Base-by-base conservation (phyloP, 2,888 invertebrate genomes). In the Plagodis pulveraria region DNA sequence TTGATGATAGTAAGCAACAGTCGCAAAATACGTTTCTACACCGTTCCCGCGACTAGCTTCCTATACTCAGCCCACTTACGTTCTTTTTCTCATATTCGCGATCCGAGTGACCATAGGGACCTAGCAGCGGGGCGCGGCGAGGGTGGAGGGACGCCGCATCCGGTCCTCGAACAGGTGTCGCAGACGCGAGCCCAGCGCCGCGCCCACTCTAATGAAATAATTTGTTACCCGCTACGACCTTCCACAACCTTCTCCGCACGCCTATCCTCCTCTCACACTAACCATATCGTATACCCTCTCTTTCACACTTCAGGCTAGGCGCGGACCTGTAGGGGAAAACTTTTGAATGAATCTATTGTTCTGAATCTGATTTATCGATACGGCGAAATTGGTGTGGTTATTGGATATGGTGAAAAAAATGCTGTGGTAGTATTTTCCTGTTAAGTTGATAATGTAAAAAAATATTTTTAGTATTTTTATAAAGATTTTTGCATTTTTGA, bases 121-220 rank as follows among this genome's bases (percentile, higher is more conserved):
- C 66, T 64, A 45, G 12, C 58, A 35, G 48, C 65, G 60, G 65
- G 66, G 73, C 65, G 50, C 64, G 35, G 57, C 11, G 73, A 62
- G 71, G 74, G 65, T 63, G 71, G 84, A 73, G 84, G 81, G 79
- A 73, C 66, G 80, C 64, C 80, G 86, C 73, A 89, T 91, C 91
- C 91, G 91, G 91, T 89, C 87, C 77, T 72, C 71, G 73, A 84
- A 89, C 91, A 91, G 89, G 91, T 89, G 91, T 86, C 81, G 70
- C 48, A 71, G 74, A 81, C 80, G 78, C 80, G 77, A 65, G 67
- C 69, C 49, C 64, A 59, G 56, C 77, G 76, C 78, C 81, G 78
- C 85, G 86, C 87, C 89, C 88, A 86, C 87, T 83, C 83, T 86
- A 86, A 86, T 87, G 81, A 85, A 89, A 87, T 86, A 86, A 90